Evolutionary conservation across 2,888 invertebrate genomes (phyloP).

Genomic region (Atrina japonica): DNA sequence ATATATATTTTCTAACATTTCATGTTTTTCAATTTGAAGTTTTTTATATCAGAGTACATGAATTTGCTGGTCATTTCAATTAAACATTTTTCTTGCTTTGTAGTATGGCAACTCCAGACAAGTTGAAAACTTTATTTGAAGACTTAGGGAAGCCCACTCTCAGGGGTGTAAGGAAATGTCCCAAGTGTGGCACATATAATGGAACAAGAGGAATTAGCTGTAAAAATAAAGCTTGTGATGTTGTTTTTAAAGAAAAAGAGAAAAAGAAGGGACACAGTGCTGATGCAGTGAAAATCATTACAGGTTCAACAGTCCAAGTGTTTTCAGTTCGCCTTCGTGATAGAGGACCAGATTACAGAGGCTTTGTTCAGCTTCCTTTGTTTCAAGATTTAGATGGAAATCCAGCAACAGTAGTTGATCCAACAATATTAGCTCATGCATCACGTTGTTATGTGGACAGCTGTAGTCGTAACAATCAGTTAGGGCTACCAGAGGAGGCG

Average conservation of each 20-base stretch:
- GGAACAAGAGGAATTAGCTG: conserved; percentile 88
- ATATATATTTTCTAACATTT: background rate
- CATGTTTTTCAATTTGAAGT: background rate
- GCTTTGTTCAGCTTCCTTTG: conserved; percentile 86
- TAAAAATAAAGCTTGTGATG: conserved; percentile 87
- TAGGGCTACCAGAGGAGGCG: conserved; percentile 62
- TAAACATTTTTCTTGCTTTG: conserved; percentile 18
- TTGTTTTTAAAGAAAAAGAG: conserved; percentile 84
- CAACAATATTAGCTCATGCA: conserved; percentile 73
- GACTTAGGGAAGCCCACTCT: conserved; percentile 86
- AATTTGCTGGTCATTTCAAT: background rate
- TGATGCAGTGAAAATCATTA: conserved; percentile 86
- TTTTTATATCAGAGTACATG: background rate
- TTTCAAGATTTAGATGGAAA: conserved; percentile 79
- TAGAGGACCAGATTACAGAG: conserved; percentile 86
- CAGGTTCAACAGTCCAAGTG: conserved; percentile 83
- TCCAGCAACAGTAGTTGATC: conserved; percentile 74
- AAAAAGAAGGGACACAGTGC: conserved; percentile 83
- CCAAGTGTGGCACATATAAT: conserved; percentile 88
- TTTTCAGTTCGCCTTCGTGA: conserved; percentile 88
- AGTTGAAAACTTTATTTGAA: conserved; percentile 80
- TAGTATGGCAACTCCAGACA: conserved; percentile 64
- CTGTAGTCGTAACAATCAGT: conserved; percentile 69
- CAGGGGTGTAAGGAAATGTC: conserved; percentile 88
- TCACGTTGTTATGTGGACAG: conserved; percentile 80